These are phyloP conservation scores for Aurelia coerulea DNA, from an alignment of 30 jellyfish, hydroid and myxozoan species.

Conservation along the genomic window DNA sequence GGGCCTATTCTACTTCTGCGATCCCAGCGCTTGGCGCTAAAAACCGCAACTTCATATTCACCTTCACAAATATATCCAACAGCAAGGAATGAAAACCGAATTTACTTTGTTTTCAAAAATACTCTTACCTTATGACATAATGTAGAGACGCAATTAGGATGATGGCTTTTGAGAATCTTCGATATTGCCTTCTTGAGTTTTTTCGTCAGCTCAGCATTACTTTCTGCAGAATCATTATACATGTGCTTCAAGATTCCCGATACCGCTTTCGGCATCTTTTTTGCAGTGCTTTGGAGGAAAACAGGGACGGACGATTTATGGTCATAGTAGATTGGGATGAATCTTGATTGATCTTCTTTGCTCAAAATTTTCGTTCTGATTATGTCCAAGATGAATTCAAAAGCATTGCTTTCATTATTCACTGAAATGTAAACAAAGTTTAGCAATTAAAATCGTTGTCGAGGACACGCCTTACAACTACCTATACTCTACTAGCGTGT, in stretches of 20 bases:
- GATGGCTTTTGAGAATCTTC: no score
- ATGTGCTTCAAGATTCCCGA: not conserved
- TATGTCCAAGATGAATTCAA: constrained; percentile 26
- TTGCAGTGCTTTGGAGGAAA: constrained; percentile 13
- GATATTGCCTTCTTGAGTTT: no score
- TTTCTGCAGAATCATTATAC: not conserved
- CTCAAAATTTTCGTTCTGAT: constrained; percentile 26
- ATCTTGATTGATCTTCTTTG: constrained; percentile 26
- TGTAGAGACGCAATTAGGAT: no score
- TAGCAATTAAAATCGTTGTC: not conserved
- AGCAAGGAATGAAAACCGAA: no score
- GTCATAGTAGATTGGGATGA: constrained; percentile 44
- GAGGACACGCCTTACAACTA: not conserved
- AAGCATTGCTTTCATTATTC: constrained; percentile 7
- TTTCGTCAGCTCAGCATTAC: no score
- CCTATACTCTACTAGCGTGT: not conserved
- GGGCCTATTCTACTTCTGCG: no score
- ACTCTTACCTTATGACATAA: no score
- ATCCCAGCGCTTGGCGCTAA: no score
- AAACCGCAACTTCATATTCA: no score
- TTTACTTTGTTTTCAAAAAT: no score
- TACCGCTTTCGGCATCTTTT: constrained; percentile 29
- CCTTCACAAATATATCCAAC: no score
- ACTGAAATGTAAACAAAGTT: not conserved
- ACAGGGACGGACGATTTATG: constrained; percentile 13